phyloP scores from a whole-genome alignment of 1,140 invertebrate species.

The Galleria mellonella region DNA sequence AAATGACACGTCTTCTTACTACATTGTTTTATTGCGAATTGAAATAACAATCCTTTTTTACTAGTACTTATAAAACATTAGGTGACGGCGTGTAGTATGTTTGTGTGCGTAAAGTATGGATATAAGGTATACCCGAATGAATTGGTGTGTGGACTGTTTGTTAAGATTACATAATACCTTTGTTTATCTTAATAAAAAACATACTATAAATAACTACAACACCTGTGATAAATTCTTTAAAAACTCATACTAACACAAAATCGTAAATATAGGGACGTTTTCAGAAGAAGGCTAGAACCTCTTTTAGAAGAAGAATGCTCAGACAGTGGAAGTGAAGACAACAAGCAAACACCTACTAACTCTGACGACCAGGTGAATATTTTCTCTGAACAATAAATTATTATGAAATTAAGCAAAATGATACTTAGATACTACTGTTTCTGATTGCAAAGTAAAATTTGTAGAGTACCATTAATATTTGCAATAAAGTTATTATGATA shows the following conservation, averaged over 20 bases:
- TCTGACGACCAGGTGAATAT: constrained; percentile 76
- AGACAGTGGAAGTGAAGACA: constrained; percentile 68
- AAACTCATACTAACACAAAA: constrained; percentile 15
- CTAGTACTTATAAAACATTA: no score
- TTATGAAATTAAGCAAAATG: background rate
- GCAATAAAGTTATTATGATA: background rate
- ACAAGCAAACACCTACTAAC: constrained; percentile 69
- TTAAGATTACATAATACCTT: no score
- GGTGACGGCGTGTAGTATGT: no score
- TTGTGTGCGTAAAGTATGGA: no score
- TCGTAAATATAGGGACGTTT: constrained; percentile 52
- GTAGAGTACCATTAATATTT: background rate
- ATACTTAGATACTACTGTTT: background rate
- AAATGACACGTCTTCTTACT: no score
- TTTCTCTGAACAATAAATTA: background rate
- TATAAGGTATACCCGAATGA: no score
- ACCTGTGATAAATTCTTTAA: background rate
- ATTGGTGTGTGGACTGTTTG: no score
- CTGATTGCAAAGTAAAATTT: background rate
- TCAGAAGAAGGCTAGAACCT: constrained; percentile 78
- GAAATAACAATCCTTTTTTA: no score
- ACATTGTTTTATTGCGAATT: no score
- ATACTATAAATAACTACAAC: no score
- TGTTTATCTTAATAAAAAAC: no score
- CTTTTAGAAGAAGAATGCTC: constrained; percentile 80